These are phyloP conservation scores for Stegodyphus mimosarum DNA, from an alignment of 1,140 invertebrate genomes.

Conservation along the genomic window DNA sequence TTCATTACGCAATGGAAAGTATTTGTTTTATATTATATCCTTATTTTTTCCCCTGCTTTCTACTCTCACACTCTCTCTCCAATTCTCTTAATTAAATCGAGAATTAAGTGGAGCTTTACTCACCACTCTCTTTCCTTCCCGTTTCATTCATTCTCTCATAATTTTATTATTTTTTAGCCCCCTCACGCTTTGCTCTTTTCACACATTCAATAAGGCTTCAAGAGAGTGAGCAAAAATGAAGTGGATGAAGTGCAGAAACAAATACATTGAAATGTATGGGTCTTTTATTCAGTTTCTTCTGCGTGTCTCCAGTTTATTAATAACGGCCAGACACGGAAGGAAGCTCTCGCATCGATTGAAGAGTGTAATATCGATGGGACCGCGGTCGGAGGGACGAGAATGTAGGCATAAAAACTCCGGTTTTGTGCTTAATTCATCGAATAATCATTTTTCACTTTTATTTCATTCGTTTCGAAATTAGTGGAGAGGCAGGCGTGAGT, in stretches of 20 bases:
- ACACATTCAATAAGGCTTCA: constrained; percentile 4
- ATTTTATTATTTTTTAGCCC: too few relatives aligned
- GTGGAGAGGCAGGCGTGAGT: too few relatives aligned
- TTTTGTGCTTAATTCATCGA: constrained; percentile 48
- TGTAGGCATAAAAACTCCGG: constrained; percentile 33
- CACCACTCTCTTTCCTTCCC: too few relatives aligned
- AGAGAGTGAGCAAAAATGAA: constrained; percentile 15
- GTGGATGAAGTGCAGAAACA: constrained; percentile 11
- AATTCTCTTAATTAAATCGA: constrained; percentile 50
- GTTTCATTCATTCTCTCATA: too few relatives aligned
- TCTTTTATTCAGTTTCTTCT: constrained; percentile 43
- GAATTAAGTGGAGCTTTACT: constrained; percentile 43
- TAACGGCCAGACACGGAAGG: constrained; percentile 38
- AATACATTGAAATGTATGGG: constrained; percentile 20
- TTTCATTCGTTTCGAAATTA: constrained; percentile 15
- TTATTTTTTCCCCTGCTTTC: constrained; percentile 20
- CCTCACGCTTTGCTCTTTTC: not conserved
- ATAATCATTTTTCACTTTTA: constrained; percentile 52
- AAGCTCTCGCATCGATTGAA: constrained; percentile 30
- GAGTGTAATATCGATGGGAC: constrained; percentile 38
- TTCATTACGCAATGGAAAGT: constrained; percentile 55
- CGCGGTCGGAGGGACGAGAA: not conserved
- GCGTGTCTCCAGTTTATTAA: constrained; percentile 34
- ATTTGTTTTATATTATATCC: constrained; percentile 57
- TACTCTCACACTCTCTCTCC: not conserved